These are phyloP conservation scores for Cyaniris semiargus DNA, from an alignment of 2,888 invertebrate species.

Conservation along the genomic window DNA sequence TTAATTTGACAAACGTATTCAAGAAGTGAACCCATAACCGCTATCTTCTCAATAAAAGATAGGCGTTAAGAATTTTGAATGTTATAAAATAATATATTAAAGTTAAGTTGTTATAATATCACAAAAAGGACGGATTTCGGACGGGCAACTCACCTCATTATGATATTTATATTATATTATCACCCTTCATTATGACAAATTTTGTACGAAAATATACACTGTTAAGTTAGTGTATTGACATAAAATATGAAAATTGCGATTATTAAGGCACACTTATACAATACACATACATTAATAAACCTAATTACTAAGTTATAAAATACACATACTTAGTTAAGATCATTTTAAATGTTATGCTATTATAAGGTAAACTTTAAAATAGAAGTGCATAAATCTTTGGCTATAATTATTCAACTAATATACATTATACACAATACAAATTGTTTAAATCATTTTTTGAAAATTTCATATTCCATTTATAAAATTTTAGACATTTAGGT, in stretches of 20 bases:
- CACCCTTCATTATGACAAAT: neutral
- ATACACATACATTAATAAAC: neutral
- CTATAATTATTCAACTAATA: conserved; percentile 38
- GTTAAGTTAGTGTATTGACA: neutral
- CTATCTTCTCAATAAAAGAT: no score
- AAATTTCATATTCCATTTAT: neutral
- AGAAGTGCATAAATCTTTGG: conserved; percentile 43
- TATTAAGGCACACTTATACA: conserved; percentile 15
- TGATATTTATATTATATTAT: no score
- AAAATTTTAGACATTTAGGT: conserved; percentile 5
- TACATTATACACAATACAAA: conserved; percentile 29
- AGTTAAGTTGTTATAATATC: conserved; percentile 31
- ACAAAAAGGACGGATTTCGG: conserved; percentile 38
- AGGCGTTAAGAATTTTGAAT: neutral
- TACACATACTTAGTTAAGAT: neutral
- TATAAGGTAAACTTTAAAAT: conserved; percentile 22
- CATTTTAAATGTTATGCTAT: conserved; percentile 15
- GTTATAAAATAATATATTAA: conserved; percentile 9
- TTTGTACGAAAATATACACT: neutral
- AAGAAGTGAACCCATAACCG: neutral
- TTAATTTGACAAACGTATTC: neutral
- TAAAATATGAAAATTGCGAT: neutral
- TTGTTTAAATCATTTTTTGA: conserved; percentile 1
- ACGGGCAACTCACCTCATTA: neutral
- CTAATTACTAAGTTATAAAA: neutral